Base-by-base conservation (phyloP, 2,888 invertebrate species). In the Microdon myrmicae region DNA sequence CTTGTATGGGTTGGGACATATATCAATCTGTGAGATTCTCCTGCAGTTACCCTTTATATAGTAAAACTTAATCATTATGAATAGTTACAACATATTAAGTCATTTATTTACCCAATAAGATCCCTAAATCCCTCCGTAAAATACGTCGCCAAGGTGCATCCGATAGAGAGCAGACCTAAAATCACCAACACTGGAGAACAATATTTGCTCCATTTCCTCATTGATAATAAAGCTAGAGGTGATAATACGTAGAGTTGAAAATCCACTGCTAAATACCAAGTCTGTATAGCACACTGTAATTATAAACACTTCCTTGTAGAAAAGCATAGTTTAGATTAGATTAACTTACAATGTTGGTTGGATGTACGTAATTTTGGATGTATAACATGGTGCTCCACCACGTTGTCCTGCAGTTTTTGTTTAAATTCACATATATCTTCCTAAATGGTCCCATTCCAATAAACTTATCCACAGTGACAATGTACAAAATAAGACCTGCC, bases 191-290 rank as follows among this genome's bases (percentile, higher is more conserved):
- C 43, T 1, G 51, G 43, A 2, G 13, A 6, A 13, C 53, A 29
- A 20, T 51, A 60, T 7, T 23, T 53, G 5, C 67, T 59, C 68
- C 68, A 68, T 39, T 59, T 68, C 44, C 74, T 74, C 9, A 82
- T 68, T 1, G 80, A 75, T 29, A 78, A 75, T 25, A 83, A 69
- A 9, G 83, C 69, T 3, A 83, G 43, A 1, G 83, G 83, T 2
- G 83, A 80, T 16, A 83, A 43, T 61, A 81, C 72, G 68, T 79
- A 83, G 17, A 83, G 71, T 69, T 84, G 83, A 71, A 81, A 82
- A 56, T 83, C 83, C 3, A 82, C 79, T 3, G 82, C 77, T 8
- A 83, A 70, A 59, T 82, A 83, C 83, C 83, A 84, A 0, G 81
- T 75, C 67, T 82, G 82, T 25, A 74, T 72, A 35, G 82, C 68